Base-by-base conservation (phyloP, 2,888 invertebrate species). In the Calameuta pallipes region DNA sequence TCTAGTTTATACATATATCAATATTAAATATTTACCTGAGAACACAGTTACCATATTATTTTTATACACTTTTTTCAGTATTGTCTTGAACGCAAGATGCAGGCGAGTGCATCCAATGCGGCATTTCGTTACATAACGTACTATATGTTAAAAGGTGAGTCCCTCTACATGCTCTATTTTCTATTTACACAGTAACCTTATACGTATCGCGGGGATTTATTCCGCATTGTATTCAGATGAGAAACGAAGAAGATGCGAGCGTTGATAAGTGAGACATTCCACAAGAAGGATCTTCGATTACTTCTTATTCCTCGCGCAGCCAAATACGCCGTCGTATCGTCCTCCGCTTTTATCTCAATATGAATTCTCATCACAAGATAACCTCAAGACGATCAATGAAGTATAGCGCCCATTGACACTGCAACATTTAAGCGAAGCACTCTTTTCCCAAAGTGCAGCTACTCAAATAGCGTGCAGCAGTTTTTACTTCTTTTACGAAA, bases 251-350 rank as follows among this genome's bases (percentile, higher is more conserved):
- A 79, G 79, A 79, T 79, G 76, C 73, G 76, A 76, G 41, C 79
- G 73, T 75, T 77, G 83, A 82, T 81, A 82, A 81, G 76, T 78
- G 78, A 75, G 78, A 82, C 78, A 81, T 81, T 80, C 74, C 74
- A 74, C 12, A 90, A 89, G 81, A 93, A 93, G 93, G 93, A 93
- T 93, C 93, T 93, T 93, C 93, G 93, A 90, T 92, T 92, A 88
- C 92, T 92, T 76, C 71, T 71, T 71, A 71, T 71, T 71, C 71
- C 33, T 71, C 12, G 12, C 71, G 31, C 4, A 31, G 31, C 71
- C 33, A 71, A 71, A 71, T 71, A 23, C 71, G 34, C 71, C 6
- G 23, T 71, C 71, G 12, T 71, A 31, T 34, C 71, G 23, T 56
- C 56, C 56, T 56, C 56, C 56, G 56, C 56, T 56, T 56, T 56